Evolutionary conservation across 2,113 vertebrate species (phyloP).

Genomic region (cat (Felis catus)): F.catus_Fca126_mat1.0 CM031412.1:198783001-198783500

Average conservation of each 20-base stretch:
- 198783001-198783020: constrained; percentile 66
- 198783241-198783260: neutral
- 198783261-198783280: neutral
- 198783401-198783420: neutral
- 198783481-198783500: neutral
- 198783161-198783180: neutral
- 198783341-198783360: neutral
- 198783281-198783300: neutral
- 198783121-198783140: constrained; percentile 61
- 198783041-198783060: constrained; percentile 34
- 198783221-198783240: neutral
- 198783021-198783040: neutral
- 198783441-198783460: neutral
- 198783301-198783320: neutral
- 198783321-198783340: neutral
- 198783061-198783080: constrained; percentile 29
- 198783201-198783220: neutral
- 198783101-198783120: constrained; percentile 59
- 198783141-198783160: constrained; percentile 70
- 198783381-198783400: constrained; percentile 1
- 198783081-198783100: constrained; percentile 54
- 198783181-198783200: neutral
- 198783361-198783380: neutral
- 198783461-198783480: neutral
- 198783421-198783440: neutral